Evolutionary conservation across 2,113 vertebrate genomes (phyloP).

Genomic region (Pangasianodon gigas): DNA sequence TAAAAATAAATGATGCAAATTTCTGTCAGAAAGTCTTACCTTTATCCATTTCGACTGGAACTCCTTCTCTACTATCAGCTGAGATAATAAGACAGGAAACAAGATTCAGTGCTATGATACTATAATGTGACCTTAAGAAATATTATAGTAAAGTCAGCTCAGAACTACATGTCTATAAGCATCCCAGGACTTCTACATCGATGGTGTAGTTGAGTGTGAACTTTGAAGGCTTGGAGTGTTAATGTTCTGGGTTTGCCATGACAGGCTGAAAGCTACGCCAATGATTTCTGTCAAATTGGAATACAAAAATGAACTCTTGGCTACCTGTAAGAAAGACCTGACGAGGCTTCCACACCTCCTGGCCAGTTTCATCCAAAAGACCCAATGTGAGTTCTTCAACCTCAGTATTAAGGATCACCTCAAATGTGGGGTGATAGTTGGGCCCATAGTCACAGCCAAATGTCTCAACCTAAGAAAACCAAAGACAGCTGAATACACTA

Average conservation of each 20-base stretch:
- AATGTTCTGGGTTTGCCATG: background rate
- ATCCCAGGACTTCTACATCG: background rate
- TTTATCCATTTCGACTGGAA: background rate
- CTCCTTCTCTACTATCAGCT: background rate
- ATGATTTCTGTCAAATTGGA: background rate
- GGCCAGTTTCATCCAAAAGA: slow-evolving; percentile 14
- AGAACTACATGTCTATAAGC: background rate
- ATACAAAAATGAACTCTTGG: background rate
- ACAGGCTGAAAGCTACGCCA: background rate
- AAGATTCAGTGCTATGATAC: background rate
- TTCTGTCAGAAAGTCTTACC: background rate
- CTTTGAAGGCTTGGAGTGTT: background rate
- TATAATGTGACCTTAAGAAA: background rate
- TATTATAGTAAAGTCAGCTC: background rate
- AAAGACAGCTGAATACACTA: background rate
- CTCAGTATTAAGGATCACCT: slow-evolving; percentile 6
- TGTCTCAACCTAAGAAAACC: background rate
- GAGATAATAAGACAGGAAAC: background rate
- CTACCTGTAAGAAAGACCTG: background rate
- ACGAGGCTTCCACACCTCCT: slow-evolving; percentile 18
- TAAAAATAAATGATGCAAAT: background rate
- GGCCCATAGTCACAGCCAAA: slow-evolving; percentile 5
- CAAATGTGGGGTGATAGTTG: slow-evolving; percentile 33
- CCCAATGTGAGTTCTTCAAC: background rate
- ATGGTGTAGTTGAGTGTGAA: background rate